Conservation (phyloP, 2,113 vertebrate genomes). For the Theropithecus gelada region DNA sequence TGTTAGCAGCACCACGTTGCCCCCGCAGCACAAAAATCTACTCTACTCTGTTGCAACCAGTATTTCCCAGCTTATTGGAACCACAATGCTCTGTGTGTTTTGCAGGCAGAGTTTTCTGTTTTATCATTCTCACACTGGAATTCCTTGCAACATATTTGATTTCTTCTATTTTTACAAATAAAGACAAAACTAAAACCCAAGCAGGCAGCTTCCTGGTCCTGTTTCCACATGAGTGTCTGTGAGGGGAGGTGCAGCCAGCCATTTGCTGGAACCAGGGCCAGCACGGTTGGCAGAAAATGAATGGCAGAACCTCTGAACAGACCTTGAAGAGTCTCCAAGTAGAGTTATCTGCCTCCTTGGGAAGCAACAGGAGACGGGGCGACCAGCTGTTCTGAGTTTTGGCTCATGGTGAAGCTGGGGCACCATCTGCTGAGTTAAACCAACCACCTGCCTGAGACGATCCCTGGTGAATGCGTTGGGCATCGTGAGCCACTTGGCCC, state of each 20-base stretch:
- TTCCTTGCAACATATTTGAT: neutral
- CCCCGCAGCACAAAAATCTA: neutral
- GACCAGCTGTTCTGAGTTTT: neutral
- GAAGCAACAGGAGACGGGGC: neutral
- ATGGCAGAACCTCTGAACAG: neutral
- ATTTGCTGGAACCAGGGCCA: neutral
- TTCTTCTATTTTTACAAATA: neutral
- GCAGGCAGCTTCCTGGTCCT: neutral
- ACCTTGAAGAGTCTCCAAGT: neutral
- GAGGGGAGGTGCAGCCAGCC: too few species aligned
- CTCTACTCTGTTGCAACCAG: accelerated
- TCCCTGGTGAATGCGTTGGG: neutral
- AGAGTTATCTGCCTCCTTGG: neutral
- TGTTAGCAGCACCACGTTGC: accelerated
- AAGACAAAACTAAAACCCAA: neutral
- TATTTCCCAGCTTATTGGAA: neutral
- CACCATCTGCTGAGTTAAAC: neutral
- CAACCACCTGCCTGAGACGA: neutral
- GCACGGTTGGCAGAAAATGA: accelerated
- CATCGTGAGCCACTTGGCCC: accelerated
- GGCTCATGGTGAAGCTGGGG: neutral
- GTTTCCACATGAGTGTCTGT: accelerated
- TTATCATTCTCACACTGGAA: too few species aligned
- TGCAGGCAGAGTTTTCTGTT: neutral
- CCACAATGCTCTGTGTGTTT: neutral